Conservation (phyloP, 2,113 vertebrate genomes). For the Ophiodon elongatus region DNA sequence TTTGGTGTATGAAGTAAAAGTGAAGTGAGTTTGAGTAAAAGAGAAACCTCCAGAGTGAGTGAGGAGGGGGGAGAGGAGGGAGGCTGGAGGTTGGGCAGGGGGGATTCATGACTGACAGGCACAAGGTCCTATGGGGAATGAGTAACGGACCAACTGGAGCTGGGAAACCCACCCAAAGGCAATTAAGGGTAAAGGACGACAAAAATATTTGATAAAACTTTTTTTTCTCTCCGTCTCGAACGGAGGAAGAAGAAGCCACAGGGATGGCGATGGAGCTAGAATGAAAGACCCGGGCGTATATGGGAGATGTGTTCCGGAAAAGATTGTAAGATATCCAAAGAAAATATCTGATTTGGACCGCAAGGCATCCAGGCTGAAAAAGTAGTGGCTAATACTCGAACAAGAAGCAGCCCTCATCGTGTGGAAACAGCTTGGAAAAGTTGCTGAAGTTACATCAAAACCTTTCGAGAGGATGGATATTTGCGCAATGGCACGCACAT, state of each 20-base stretch:
- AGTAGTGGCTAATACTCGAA: conserved; percentile 37
- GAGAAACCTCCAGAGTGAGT: conserved; percentile 62
- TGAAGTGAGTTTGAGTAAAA: conserved; percentile 37
- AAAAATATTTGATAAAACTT: conserved; percentile 84
- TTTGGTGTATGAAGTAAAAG: conserved; percentile 21
- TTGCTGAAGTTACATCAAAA: conserved; percentile 22
- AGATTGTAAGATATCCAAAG: conserved; percentile 15
- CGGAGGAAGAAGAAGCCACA: conserved; percentile 32
- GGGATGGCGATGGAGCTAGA: conserved; percentile 56
- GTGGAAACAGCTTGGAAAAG: conserved; percentile 35
- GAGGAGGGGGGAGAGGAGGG: conserved; percentile 30
- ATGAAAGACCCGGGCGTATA: conserved; percentile 27
- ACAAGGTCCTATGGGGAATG: conserved; percentile 73
- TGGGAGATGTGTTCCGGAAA: conserved; percentile 12
- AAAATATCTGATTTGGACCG: conserved; percentile 29
- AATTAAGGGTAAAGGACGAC: conserved; percentile 87
- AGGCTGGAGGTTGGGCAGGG: conserved; percentile 56
- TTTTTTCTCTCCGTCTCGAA: conserved; percentile 46
- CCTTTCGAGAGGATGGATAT: conserved; percentile 2
- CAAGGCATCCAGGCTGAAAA: conserved; percentile 44
- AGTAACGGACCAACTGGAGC: conserved; percentile 75
- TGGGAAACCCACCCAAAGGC: conserved; percentile 84
- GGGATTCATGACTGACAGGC: conserved; percentile 78
- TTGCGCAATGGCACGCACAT: conserved; percentile 51
- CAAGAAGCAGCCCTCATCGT: conserved; percentile 21